Evolutionary conservation across 2,888 invertebrate genomes (phyloP), one percentile per base, ranked within the genome.

Genomic region (Orchesella flavescens): DNA sequence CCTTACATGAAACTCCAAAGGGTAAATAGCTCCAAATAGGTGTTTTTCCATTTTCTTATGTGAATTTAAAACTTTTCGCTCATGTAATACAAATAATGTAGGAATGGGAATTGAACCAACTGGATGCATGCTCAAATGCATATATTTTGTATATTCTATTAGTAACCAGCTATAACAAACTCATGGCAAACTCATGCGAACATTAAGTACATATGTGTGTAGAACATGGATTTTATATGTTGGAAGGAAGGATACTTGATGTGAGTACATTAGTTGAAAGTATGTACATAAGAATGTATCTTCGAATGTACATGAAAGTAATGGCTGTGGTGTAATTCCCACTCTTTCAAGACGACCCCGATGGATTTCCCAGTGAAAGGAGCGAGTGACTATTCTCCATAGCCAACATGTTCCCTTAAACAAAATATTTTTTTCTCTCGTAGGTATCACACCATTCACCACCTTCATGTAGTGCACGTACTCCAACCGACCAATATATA

Each of bases 81-180:
- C 57, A 34, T 17, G n/a, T 12, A 43, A 57, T 15, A 34, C 55
- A 57, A 72, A 57, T 23, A 69, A 53, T 19, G 61, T 19, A 5
- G n/a, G 57, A 80, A 15, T 80, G 80, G 74, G 80, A 80, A 80
- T 73, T 68, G 49, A 44, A 68, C 73, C 80, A 80, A 74, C 73
- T 80, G 80, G 59, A 74, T 66, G 71, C 34, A 65, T 76, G 55
- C 43, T 34, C 34, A 34, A n/a, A 34, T 34, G 34, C 34, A 34
- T 34, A 34, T 34, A 34, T 34, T 34, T 34, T 34, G 7, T 34
- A 34, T 34, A 34, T 34, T 34, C 2, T 34, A 34, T 34, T 34
- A 7, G 34, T 34, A 34, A n/a, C n/a, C n/a, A n/a, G n/a, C n/a
- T n/a, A n/a, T n/a, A n/a, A n/a, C n/a, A n/a, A n/a, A n/a, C n/a